Base-by-base conservation (phyloP, 2,888 invertebrate genomes). In the Hypena proboscidalis region DNA sequence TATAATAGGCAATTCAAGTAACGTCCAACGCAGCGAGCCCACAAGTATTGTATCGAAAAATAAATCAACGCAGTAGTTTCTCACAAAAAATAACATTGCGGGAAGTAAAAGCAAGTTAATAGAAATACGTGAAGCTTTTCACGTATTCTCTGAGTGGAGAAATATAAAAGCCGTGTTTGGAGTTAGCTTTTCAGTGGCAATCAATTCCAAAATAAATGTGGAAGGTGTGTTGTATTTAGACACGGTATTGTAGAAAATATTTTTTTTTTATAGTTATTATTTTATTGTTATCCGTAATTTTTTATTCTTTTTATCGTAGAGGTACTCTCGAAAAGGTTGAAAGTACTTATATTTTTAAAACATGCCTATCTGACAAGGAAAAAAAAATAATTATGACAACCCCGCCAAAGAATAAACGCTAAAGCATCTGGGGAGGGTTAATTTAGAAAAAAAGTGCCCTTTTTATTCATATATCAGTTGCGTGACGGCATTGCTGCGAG, bases 401-500 rank as follows among this genome's bases (percentile, higher is more conserved):
- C n/a, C n/a, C n/a, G n/a, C n/a, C n/a, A n/a, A n/a, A n/a, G n/a
- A n/a, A n/a, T n/a, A n/a, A n/a, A n/a, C n/a, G n/a, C n/a, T n/a
- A n/a, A n/a, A n/a, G n/a, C n/a, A 26, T 35, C 11, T n/a, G 4
- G 11, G 1, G n/a, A 14, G n/a, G 10, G 7, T 3, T 11, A 26
- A 14, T 27, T 2, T 3, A 31, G 4, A 31, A 31, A 31, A 8
- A 4, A 43, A 44, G 36, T 7, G n/a, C 20, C 30, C 29, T 34
- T 49, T 41, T 42, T 26, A 6, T 9, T 7, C 10, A 30, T 7
- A 27, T 66, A 46, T 39, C 7, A 30, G 37, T 56, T 44, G 51
- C 61, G 65, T 64, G 58, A 43, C 37, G 69, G 55, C 60, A 67
- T 67, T 48, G 57, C 62, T 62, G 63, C 55, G 60, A 70, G 70